Conservation (phyloP, 2,797 vertebrate genomes). For the Orientallactaga sibirica region DNA sequence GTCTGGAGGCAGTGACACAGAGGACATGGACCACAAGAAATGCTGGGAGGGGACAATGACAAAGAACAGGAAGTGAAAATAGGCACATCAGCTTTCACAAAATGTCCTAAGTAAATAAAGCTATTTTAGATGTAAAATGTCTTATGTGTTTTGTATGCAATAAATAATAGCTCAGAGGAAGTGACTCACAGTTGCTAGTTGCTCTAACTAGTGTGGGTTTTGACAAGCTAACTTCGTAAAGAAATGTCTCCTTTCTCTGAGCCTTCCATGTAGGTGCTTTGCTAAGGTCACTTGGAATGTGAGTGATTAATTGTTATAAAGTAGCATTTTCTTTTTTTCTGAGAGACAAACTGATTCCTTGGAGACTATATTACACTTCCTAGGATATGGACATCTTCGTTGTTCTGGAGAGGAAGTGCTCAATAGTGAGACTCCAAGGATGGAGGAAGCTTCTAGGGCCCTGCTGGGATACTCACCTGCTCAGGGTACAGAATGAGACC, state of each 20-base stretch:
- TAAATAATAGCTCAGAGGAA: not conserved
- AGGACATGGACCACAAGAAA: not conserved
- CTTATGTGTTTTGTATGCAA: not conserved
- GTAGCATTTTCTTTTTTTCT: not conserved
- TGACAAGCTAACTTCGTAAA: not conserved
- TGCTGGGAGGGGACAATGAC: not conserved
- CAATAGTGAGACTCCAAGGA: not conserved
- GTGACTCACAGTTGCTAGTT: not conserved
- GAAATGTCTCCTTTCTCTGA: constrained; percentile 38
- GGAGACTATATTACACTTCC: not conserved
- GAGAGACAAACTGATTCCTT: not conserved
- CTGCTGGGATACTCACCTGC: not conserved
- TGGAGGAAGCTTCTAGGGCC: too few species aligned
- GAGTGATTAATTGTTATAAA: constrained; percentile 51
- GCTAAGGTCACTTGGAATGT: constrained; percentile 51
- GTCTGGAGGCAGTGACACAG: not conserved
- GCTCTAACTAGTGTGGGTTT: not conserved
- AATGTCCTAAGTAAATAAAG: not conserved
- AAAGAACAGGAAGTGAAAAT: constrained; percentile 33
- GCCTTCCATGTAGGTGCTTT: constrained; percentile 6
- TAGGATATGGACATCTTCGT: not conserved
- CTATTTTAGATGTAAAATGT: not conserved
- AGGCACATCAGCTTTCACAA: not conserved
- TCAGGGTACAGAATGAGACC: not conserved
- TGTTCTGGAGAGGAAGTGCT: not conserved